These are phyloP conservation scores for Neuroscelio doddi DNA, from an alignment of 2,888 invertebrate genomes.

Conservation along the genomic window DNA sequence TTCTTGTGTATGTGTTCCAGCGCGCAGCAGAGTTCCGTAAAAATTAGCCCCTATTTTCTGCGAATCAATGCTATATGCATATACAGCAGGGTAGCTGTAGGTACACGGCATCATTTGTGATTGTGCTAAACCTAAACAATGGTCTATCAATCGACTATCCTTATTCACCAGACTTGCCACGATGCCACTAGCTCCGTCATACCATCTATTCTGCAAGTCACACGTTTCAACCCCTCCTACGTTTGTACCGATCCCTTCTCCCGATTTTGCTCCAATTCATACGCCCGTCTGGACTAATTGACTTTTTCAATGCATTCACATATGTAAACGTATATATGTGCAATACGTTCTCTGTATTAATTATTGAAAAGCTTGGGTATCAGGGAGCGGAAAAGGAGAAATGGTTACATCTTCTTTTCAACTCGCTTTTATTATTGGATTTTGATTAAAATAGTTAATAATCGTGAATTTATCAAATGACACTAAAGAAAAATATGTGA, in stretches of 20 bases:
- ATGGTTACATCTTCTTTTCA: not conserved
- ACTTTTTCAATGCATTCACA: constrained; percentile 43
- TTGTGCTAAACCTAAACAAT: constrained; percentile 63
- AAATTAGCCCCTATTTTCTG: constrained; percentile 41
- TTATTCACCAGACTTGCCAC: constrained; percentile 40
- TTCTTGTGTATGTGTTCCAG: constrained; percentile 35
- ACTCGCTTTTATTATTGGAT: not conserved
- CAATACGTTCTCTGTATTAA: not conserved
- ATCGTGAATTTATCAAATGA: not conserved
- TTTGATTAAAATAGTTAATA: not conserved
- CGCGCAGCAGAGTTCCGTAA: constrained; percentile 35
- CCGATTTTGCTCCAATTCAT: constrained; percentile 57
- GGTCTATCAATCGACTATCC: constrained; percentile 55
- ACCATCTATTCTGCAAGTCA: constrained; percentile 40
- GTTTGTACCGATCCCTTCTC: constrained; percentile 11
- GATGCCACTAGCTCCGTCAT: constrained; percentile 16
- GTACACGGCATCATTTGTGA: constrained; percentile 56
- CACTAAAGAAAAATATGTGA: no score
- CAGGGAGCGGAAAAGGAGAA: not conserved
- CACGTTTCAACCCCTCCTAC: constrained; percentile 16
- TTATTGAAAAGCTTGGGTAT: not conserved
- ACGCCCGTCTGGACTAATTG: constrained; percentile 55
- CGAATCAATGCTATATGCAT: constrained; percentile 49
- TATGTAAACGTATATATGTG: not conserved
- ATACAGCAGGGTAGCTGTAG: constrained; percentile 41